Base-by-base conservation (phyloP, 2,797 vertebrate genomes). In the Scolopax rusticola region DNA sequence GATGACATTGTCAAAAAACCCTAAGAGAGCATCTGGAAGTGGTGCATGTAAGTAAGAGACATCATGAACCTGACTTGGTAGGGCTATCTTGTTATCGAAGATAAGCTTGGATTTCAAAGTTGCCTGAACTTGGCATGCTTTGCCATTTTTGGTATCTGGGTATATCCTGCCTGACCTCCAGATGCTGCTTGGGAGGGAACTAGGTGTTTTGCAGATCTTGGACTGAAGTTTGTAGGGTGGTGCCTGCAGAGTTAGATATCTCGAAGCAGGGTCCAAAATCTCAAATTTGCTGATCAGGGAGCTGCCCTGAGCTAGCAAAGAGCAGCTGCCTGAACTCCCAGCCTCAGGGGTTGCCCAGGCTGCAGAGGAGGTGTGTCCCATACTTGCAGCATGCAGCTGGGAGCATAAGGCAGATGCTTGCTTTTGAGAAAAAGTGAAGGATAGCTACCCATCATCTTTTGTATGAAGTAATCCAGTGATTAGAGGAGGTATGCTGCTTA, bases 241-340 rank as follows among this genome's bases (percentile, higher is more conserved):
- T 74, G 51, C 16, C 45, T 65, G 30, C 61, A 3, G 8, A 38
- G 24, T 51, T 32, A 28, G 23, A 32, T 11, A 24, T 24, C 60
- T 61, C 33, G 74, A 47, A 76, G 17, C 12, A 40, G 28, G 16
- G 53, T 45, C 48, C 43, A 20, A 40, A 60, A 50, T 51, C 45
- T 41, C 11, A 7, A 32, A 8, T 15, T 48, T 89, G 32, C 32
- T 87, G 68, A 76, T 8, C 16, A 23, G 13, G 20, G 47, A 56
- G 9, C 25, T 71, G 24, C 28, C 1, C 0, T 1, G 2, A 71
- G 38, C 59, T 36, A 80, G 48, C 1, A 5, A 33, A 53, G 53
- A 73, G 48, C 54, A 84, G 47, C 24, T 67, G 41, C 32, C 38
- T 70, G 57, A 38, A 63, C 20, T 43, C 32, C 18, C 28, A 43